Evolutionary conservation across 2,797 vertebrate genomes (phyloP).

Genomic region (Chlorospingus semifuscus): DNA sequence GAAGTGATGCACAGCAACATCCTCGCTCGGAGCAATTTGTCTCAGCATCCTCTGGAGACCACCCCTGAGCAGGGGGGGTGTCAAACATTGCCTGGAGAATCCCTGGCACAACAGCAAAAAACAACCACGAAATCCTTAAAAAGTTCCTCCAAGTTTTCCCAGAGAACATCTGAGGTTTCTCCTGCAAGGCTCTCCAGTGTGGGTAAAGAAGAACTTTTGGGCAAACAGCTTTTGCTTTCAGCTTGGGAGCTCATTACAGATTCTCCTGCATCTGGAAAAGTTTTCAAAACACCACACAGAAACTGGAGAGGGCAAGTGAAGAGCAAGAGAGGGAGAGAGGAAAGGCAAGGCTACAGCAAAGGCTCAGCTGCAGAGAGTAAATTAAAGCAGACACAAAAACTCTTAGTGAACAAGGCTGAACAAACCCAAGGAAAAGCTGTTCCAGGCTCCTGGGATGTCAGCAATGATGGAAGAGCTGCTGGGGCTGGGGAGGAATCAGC

Average conservation of each 20-base stretch:
- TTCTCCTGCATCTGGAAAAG: background rate
- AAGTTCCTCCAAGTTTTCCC: background rate
- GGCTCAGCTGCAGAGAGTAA: conserved; percentile 40
- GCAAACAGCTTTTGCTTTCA: background rate
- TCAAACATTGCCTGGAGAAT: background rate
- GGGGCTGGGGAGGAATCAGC: background rate
- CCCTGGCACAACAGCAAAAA: background rate
- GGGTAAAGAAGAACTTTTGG: background rate
- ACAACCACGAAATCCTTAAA: background rate
- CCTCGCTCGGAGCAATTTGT: background rate
- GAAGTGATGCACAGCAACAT: background rate
- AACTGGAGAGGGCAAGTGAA: background rate
- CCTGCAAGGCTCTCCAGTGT: background rate
- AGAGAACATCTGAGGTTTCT: background rate
- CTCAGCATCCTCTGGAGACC: background rate
- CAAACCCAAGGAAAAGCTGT: background rate
- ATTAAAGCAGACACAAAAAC: conserved; percentile 4
- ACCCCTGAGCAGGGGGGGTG: too few relatives aligned
- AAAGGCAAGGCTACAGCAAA: background rate
- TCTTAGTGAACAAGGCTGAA: background rate
- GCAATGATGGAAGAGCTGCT: background rate
- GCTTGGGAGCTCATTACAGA: conserved; percentile 34
- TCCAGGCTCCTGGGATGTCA: background rate
- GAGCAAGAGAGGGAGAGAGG: background rate
- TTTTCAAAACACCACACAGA: conserved; percentile 19